Base-by-base conservation (phyloP, 2,797 vertebrate genomes). In the Choloepus didactylus region DNA sequence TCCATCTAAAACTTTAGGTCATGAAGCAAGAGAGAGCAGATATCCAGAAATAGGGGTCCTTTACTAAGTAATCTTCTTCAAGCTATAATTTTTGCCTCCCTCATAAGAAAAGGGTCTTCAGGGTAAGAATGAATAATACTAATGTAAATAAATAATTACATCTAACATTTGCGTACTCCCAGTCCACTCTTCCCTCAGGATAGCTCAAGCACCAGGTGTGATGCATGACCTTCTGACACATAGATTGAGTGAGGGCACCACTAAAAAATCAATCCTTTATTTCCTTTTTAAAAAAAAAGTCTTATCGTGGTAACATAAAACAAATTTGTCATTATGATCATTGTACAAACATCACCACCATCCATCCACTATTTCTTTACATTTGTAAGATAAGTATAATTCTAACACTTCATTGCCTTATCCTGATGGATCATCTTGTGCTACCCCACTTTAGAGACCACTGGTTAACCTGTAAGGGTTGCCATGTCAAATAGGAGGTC, bases 41-140 rank as follows among this genome's bases (percentile, higher is more conserved):
- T 69, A 72, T 19, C 76, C 49, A 66, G 44, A 62, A 44, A 4
- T 8, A 84, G 38, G 7, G 56, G 7, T 75, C 35, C 66, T 87
- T 84, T 64, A 88, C 31, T 19, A 56, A 14, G 4, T 79, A 96
- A 67, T 87, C 82, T 35, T 88, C 83, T 92, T 69, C 19, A 93
- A 94, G 29, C n/a, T 70, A 6, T 62, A 64, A 85, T 85, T 69
- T n/a, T 90, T 73, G 38, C 64, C 85, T 93, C 72, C 51, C 49
- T 93, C 64, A 83, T 62, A 67, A 76, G 54, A 93, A 92, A 73
- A 85, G 19, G 3, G 19, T 87, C n/a, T 81, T 82, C 49, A 85
- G 64, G 16, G 7, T 90, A 80, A 62, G 56, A 94, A 89, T 84
- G 80, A 92, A 64, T 83, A 29, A 77, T 38, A 89, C 59, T 77